phyloP scores from a whole-genome alignment of 1,140 invertebrate genomes.

The Drosophila auraria region DNA sequence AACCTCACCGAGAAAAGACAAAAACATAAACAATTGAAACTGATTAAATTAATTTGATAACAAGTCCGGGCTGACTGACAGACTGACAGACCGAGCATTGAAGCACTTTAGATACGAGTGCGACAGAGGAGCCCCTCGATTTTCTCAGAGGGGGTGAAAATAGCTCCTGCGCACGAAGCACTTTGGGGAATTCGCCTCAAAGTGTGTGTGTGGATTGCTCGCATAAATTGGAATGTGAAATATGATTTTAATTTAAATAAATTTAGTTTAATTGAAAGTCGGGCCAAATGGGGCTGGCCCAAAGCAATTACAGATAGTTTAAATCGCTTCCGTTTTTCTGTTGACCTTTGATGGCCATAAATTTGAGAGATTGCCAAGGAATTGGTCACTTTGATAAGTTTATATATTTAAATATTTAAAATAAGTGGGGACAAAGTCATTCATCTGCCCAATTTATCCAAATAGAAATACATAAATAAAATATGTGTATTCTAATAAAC shows the following conservation, averaged over 20 bases:
- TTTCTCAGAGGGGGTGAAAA: slow-evolving; percentile 40
- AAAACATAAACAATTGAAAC: slow-evolving; percentile 81
- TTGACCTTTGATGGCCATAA: slow-evolving; percentile 26
- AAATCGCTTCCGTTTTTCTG: slow-evolving; percentile 16
- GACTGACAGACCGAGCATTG: slow-evolving; percentile 32
- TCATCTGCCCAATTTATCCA: not conserved
- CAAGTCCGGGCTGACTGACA: slow-evolving; percentile 39
- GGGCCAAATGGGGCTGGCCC: slow-evolving; percentile 10
- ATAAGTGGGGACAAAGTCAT: not conserved
- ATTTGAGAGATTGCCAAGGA: slow-evolving; percentile 23
- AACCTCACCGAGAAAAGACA: slow-evolving; percentile 8
- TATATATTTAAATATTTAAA: not conserved
- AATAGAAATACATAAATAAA: not conserved
- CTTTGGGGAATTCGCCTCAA: slow-evolving; percentile 37
- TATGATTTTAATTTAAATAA: slow-evolving; percentile 67
- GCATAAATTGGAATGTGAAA: slow-evolving; percentile 62
- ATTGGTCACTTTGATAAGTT: not conserved
- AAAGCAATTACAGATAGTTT: slow-evolving; percentile 58
- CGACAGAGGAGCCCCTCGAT: slow-evolving; percentile 17
- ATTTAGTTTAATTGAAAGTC: slow-evolving; percentile 56
- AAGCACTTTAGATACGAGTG: slow-evolving; percentile 70
- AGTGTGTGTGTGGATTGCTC: slow-evolving; percentile 16
- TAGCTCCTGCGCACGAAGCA: slow-evolving; percentile 12
- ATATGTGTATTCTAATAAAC: slow-evolving; percentile 3
- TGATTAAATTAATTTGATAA: slow-evolving; percentile 82